phyloP scores from a whole-genome alignment of 2,888 invertebrate genomes.

The Lepidocyrtinus sp. region DNA sequence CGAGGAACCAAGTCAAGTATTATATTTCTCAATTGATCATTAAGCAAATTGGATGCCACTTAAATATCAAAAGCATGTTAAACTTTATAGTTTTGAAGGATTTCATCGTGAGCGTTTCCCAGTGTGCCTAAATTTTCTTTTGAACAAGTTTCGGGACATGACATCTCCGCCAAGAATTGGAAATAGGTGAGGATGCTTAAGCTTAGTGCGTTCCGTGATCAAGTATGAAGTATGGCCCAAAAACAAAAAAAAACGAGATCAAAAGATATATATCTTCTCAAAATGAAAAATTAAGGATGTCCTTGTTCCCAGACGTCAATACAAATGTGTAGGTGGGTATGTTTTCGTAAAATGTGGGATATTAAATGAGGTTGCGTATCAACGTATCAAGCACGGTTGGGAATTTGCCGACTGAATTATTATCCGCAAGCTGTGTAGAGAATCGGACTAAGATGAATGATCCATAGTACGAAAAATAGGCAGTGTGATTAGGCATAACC shows the following conservation, averaged over 20 bases:
- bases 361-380: too few species aligned
- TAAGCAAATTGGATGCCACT: constrained; percentile 17
- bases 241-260: constrained; percentile 8
- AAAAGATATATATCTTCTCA: neutral
- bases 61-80: neutral
- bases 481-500: neutral
- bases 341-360: too few species aligned
- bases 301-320: too few species aligned
- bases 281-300: neutral
- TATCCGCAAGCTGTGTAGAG: neutral
- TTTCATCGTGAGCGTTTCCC: too few species aligned
- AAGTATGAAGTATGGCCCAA: neutral
- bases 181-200: too few species aligned
- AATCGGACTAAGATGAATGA: neutral
- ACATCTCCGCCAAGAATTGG: neutral
- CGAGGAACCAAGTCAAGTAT: neutral
- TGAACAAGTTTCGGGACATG: too few species aligned
- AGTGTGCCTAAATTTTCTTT: too few species aligned
- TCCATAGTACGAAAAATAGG: neutral
- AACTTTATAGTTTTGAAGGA: neutral
- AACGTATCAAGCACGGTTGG: too few species aligned
- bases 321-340: too few species aligned
- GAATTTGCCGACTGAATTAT: too few species aligned
- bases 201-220: constrained; percentile 7
- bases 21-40: constrained; percentile 5